Evolutionary conservation across 2,888 invertebrate species (phyloP).

Genomic region (Tryphoninae sp.): DNA sequence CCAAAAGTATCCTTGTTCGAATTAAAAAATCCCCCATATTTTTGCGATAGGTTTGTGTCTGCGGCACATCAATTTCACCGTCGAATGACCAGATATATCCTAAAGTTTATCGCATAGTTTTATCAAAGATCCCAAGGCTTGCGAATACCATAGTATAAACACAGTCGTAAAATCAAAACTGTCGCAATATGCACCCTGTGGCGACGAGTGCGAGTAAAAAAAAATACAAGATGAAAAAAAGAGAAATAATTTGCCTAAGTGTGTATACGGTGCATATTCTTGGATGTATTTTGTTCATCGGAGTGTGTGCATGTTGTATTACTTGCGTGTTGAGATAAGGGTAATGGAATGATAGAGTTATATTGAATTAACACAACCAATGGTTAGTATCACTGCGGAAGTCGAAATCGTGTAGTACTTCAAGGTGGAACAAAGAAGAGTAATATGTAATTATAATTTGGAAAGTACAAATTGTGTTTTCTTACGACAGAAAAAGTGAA

Average conservation of each 20-base stretch:
- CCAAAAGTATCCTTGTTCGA: conserved; percentile 29
- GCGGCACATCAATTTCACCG: conserved; percentile 33
- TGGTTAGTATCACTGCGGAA: conserved; percentile 5
- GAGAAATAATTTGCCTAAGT: conserved; percentile 48
- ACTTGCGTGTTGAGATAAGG: conserved; percentile 5
- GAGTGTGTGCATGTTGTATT: neutral
- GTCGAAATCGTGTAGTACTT: conserved; percentile 5
- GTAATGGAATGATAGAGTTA: neutral
- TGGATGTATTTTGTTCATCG: conserved; percentile 24
- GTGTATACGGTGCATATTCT: conserved; percentile 25
- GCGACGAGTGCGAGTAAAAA: neutral
- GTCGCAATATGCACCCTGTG: neutral
- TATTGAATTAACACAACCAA: conserved; percentile 13
- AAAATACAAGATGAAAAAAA: neutral
- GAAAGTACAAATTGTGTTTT: conserved; percentile 62
- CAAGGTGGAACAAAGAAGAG: conserved; percentile 7
- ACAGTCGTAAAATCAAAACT: no score
- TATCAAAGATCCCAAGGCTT: conserved; percentile 15
- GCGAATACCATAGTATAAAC: neutral
- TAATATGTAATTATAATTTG: conserved; percentile 60
- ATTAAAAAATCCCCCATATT: conserved; percentile 36
- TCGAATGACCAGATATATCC: conserved; percentile 40
- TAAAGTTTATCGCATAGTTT: conserved; percentile 40
- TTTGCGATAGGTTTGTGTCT: conserved; percentile 3
- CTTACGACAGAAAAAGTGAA: conserved; percentile 17